Conservation (phyloP, 2,797 vertebrate genomes). For the Spinus olivaceus region DNA sequence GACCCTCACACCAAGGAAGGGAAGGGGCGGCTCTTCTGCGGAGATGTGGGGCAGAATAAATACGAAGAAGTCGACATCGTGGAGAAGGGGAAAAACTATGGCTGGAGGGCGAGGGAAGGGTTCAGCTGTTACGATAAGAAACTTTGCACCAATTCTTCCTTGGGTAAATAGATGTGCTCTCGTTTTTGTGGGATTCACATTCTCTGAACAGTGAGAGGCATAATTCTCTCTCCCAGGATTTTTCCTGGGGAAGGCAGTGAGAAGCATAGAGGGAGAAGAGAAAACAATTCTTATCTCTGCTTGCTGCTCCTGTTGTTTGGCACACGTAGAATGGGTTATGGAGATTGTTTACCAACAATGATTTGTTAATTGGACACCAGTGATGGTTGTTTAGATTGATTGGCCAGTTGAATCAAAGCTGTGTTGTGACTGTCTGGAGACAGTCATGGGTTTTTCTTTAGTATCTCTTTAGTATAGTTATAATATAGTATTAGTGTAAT, state of each 20-base stretch:
- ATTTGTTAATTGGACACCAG: neutral
- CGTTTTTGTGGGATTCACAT: neutral
- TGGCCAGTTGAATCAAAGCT: neutral
- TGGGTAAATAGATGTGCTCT: slow-evolving; percentile 76
- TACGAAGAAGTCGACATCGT: slow-evolving; percentile 94
- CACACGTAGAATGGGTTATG: neutral
- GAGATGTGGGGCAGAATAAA: slow-evolving; percentile 95
- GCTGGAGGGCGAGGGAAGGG: slow-evolving; percentile 94
- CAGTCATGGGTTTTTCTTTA: neutral
- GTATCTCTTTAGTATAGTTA: neutral
- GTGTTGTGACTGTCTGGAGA: neutral
- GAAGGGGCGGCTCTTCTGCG: slow-evolving; percentile 91
- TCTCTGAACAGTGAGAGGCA: neutral
- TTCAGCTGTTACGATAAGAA: slow-evolving; percentile 95
- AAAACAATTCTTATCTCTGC: neutral
- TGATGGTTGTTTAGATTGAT: neutral
- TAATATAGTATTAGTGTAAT: neutral
- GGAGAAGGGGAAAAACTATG: slow-evolving; percentile 89
- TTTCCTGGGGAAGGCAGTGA: neutral
- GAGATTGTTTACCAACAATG: neutral
- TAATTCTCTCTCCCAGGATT: neutral
- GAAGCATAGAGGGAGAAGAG: neutral
- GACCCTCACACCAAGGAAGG: slow-evolving; percentile 82
- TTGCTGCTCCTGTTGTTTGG: neutral
- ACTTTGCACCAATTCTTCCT: slow-evolving; percentile 88